Conservation (phyloP, 2,113 vertebrate genomes). For the Peromyscus polionotus region DNA sequence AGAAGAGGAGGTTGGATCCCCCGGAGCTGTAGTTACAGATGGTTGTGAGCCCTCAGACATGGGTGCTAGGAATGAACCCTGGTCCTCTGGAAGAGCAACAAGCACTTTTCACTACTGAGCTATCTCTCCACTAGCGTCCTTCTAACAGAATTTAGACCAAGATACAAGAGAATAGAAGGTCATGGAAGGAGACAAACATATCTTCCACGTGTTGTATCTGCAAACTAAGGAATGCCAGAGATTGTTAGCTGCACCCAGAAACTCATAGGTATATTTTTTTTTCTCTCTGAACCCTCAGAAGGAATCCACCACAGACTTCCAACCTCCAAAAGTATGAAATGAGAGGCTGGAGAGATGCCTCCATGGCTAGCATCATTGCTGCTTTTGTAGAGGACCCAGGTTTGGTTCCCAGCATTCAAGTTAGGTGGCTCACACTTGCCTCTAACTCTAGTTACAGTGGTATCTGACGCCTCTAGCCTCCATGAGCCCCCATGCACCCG, state of each 20-base stretch:
- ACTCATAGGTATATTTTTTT: background rate
- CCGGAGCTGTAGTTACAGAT: background rate
- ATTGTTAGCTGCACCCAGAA: background rate
- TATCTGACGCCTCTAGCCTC: background rate
- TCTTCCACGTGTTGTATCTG: background rate
- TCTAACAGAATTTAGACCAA: background rate
- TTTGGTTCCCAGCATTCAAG: background rate
- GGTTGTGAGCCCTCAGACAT: background rate
- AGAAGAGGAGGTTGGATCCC: too few relatives aligned
- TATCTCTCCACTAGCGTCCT: background rate
- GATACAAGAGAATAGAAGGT: background rate
- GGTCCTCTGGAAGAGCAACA: background rate
- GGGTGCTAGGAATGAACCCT: background rate
- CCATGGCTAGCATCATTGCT: background rate
- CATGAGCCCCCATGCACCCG: background rate
- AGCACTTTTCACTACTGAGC: background rate
- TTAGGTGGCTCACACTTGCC: background rate
- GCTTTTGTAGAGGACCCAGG: background rate
- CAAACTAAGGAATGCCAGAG: background rate
- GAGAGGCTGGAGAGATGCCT: background rate
- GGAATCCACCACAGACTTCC: background rate
- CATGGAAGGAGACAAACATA: background rate
- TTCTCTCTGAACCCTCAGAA: background rate
- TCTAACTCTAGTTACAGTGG: background rate
- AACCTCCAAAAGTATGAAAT: background rate